phyloP scores from a whole-genome alignment of 2,797 vertebrate species.

The Aratinga solstitialis region DNA sequence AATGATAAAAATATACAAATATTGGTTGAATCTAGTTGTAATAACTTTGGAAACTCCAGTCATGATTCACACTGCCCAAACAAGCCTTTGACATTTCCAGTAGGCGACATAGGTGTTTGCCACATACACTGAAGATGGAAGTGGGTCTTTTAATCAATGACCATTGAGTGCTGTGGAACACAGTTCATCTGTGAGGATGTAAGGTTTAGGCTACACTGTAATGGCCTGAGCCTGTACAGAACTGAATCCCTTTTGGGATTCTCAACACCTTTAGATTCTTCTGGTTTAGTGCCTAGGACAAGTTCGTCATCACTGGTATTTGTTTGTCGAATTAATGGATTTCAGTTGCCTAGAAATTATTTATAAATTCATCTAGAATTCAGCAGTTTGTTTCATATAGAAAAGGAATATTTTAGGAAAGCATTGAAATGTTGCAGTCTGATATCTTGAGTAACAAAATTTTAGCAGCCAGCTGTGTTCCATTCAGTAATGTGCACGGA shows the following conservation, averaged over 20 bases:
- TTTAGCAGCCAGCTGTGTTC: background rate
- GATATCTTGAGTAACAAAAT: background rate
- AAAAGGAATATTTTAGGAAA: background rate
- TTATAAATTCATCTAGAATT: background rate
- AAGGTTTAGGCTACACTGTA: background rate
- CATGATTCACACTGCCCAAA: background rate
- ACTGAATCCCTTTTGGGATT: background rate
- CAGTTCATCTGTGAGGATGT: background rate
- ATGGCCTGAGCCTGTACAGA: background rate
- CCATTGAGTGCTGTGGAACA: background rate
- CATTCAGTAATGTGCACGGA: background rate
- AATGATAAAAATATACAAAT: constrained; percentile 44
- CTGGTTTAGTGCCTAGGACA: background rate
- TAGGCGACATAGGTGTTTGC: background rate
- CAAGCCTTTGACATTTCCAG: background rate
- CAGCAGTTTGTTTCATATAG: background rate
- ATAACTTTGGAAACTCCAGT: constrained; percentile 27
- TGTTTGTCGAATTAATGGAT: background rate
- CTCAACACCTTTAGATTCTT: background rate
- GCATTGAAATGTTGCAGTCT: background rate
- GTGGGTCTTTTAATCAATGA: background rate
- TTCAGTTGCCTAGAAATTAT: background rate
- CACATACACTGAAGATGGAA: background rate
- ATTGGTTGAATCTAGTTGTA: constrained; percentile 4
- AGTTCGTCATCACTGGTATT: background rate